Conservation (phyloP, 2,113 vertebrate species). For the Marmota monax region DNA sequence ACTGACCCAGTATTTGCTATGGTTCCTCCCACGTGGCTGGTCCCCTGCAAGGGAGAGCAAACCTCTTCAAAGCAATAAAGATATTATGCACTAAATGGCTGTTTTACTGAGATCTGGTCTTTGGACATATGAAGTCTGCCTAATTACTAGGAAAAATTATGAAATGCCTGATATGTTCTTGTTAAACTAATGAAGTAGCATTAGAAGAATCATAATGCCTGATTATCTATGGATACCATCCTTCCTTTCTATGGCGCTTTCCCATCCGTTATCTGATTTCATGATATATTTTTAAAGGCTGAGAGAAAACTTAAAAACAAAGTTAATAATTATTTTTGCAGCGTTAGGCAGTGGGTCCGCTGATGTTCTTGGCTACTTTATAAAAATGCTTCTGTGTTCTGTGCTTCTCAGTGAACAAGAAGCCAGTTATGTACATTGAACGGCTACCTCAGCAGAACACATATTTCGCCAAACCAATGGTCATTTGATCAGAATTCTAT, state of each 20-base stretch:
- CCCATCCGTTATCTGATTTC: background rate
- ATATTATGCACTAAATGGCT: background rate
- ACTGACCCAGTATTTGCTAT: rapidly evolving
- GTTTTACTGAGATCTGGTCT: background rate
- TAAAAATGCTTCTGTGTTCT: background rate
- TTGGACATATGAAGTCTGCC: background rate
- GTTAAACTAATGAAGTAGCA: background rate
- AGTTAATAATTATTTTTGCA: background rate
- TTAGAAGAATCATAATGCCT: background rate
- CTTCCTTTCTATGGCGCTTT: background rate
- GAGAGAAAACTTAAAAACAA: background rate
- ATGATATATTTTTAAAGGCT: background rate
- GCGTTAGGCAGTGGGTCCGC: background rate
- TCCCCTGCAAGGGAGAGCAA: background rate
- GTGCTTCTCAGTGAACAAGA: background rate
- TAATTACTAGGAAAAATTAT: background rate
- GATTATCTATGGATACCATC: too few relatives aligned
- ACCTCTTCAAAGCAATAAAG: background rate
- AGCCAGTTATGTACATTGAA: background rate
- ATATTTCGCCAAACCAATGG: background rate
- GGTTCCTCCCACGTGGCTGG: rapidly evolving
- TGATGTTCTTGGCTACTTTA: background rate
- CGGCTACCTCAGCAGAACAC: background rate
- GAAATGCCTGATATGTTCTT: background rate
- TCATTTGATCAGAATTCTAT: background rate